Evolutionary conservation across 2,888 invertebrate species (phyloP).

Genomic region (Macaria liturata): DNA sequence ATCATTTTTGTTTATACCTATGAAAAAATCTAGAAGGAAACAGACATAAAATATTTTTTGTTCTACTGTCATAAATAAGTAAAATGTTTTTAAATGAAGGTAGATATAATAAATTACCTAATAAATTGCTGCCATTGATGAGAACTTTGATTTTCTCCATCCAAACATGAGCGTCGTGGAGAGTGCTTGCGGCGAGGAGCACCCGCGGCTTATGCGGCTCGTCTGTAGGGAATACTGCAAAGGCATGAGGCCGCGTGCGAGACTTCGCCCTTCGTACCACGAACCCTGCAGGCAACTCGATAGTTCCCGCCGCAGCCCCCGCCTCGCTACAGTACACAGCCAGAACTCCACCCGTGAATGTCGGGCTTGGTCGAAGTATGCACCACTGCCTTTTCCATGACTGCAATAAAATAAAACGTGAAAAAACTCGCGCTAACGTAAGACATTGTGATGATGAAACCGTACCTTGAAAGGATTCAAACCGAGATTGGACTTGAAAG

Average conservation of each 20-base stretch:
- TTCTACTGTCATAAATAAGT: no score
- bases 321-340: slow-evolving; percentile 82
- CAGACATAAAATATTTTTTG: no score
- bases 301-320: slow-evolving; percentile 71
- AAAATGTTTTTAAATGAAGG: slow-evolving; percentile 36
- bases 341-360: slow-evolving; percentile 78
- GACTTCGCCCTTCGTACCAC: slow-evolving; percentile 86
- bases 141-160: slow-evolving; percentile 85
- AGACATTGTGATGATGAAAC: slow-evolving; percentile 27
- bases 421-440: no score
- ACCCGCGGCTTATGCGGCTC: slow-evolving; percentile 85
- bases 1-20: no score
- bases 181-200: slow-evolving; percentile 85
- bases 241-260: slow-evolving; percentile 86
- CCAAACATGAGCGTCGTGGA: slow-evolving; percentile 87
- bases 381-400: slow-evolving; percentile 87
- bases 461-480: slow-evolving; percentile 86
- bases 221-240: slow-evolving; percentile 85
- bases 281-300: slow-evolving; percentile 83
- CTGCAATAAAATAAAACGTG: slow-evolving; percentile 47
- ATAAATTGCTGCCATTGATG: slow-evolving; percentile 64
- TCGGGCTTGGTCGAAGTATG: slow-evolving; percentile 82
- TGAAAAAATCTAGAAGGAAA: no score
- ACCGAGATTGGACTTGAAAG: slow-evolving; percentile 83
- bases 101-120: slow-evolving; percentile 34